Conservation (phyloP, 1,140 invertebrate genomes). For the Paralvinella palmiformis region DNA sequence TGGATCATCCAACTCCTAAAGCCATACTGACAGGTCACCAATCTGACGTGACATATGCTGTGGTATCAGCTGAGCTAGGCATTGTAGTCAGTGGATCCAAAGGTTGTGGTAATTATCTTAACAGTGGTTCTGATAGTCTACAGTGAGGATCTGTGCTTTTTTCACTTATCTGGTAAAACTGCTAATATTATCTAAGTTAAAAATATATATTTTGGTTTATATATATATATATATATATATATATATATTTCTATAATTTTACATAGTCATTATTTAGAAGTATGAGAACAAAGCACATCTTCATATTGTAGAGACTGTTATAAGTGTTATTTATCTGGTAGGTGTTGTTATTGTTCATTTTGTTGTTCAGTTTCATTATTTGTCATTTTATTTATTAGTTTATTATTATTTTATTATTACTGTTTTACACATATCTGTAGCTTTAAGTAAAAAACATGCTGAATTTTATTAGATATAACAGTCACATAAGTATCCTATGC, state of each 20-base stretch:
- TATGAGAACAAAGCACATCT: no score
- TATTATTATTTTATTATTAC: no score
- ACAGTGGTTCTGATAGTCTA: neutral
- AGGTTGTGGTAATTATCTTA: conserved; percentile 26
- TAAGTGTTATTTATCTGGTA: no score
- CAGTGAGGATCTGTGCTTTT: neutral
- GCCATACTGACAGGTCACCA: conserved; percentile 96
- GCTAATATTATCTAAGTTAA: neutral
- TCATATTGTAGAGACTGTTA: no score
- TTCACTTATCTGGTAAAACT: neutral
- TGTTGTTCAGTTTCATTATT: no score
- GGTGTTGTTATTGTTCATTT: no score
- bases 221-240: conserved; percentile 2
- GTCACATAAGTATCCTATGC: no score
- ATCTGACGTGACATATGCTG: conserved; percentile 86
- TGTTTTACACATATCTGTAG: no score
- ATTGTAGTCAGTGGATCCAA: conserved; percentile 84
- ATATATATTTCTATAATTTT: neutral
- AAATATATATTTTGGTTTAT: no score
- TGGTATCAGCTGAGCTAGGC: conserved; percentile 94
- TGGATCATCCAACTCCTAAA: conserved; percentile 81
- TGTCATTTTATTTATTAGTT: no score
- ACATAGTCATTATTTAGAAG: neutral
- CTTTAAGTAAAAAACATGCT: no score
- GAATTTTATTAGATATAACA: no score